Conservation (phyloP, 2,888 invertebrate species). For the Epistrophe eligans region DNA sequence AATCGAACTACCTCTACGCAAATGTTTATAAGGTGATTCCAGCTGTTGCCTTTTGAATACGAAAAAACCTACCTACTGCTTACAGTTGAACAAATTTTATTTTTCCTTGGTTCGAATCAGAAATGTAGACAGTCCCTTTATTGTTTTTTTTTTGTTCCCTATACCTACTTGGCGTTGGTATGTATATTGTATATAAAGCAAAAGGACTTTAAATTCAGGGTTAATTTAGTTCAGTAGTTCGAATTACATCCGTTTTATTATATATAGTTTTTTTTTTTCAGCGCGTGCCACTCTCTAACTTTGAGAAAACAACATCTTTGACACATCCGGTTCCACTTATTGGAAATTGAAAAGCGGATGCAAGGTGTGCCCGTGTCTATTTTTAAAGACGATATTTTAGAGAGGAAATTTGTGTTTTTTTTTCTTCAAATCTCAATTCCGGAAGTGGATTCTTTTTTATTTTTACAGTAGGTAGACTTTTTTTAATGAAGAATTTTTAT, state of each 20-base stretch:
- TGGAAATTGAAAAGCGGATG: slow-evolving; percentile 62
- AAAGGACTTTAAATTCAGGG: slow-evolving; percentile 62
- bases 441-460: slow-evolving; percentile 56
- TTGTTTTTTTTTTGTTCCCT: slow-evolving; percentile 9
- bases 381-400: slow-evolving; percentile 54
- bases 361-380: slow-evolving; percentile 73
- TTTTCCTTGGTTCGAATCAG: neutral
- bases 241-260: slow-evolving; percentile 56
- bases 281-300: slow-evolving; percentile 62
- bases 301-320: slow-evolving; percentile 59
- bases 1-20: slow-evolving; percentile 32
- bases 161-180: slow-evolving; percentile 16
- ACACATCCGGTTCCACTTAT: slow-evolving; percentile 75
- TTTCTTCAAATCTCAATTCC: slow-evolving; percentile 15
- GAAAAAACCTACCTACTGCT: slow-evolving; percentile 8
- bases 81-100: slow-evolving; percentile 15
- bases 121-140: slow-evolving; percentile 22
- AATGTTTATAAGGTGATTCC: slow-evolving; percentile 55
- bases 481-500: no score
- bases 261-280: slow-evolving; percentile 29
- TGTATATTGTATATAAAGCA: slow-evolving; percentile 16
- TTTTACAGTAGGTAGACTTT: neutral
- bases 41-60: slow-evolving; percentile 48
- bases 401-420: slow-evolving; percentile 37
- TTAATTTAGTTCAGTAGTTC: slow-evolving; percentile 64